Conservation (phyloP, 2,797 vertebrate species). For the Muraenolepis orangiensis region DNA sequence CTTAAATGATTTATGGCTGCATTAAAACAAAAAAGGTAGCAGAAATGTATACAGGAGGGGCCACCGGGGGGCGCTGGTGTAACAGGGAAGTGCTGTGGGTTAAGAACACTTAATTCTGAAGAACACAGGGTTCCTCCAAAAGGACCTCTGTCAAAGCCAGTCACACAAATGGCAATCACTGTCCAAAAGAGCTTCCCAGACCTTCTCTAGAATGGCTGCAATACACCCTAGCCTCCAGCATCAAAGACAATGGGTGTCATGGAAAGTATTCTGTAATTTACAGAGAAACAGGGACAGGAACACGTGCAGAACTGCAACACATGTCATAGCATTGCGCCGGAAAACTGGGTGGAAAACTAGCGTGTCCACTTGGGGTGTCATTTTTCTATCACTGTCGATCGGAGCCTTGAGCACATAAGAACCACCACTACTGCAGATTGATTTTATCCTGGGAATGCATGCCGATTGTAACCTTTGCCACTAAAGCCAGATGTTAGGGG, state of each 20-base stretch:
- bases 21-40: neutral
- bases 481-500: too few species aligned
- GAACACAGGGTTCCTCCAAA: neutral
- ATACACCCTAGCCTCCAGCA: neutral
- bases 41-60: neutral
- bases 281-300: neutral
- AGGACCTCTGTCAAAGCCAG: neutral
- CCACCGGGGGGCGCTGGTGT: neutral
- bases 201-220: neutral
- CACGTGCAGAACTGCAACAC: too few species aligned
- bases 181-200: neutral
- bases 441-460: too few species aligned
- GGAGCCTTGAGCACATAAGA: too few species aligned
- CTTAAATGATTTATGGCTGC: neutral
- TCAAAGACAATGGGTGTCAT: neutral
- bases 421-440: too few species aligned
- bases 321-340: too few species aligned
- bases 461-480: too few species aligned
- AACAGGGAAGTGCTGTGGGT: neutral
- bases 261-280: neutral
- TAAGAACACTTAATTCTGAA: neutral
- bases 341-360: too few species aligned
- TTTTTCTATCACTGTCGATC: too few species aligned
- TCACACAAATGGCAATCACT: neutral
- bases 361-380: too few species aligned